These are phyloP conservation scores for Portevinia maculata DNA, from an alignment of 2,888 invertebrate species.

Conservation along the genomic window DNA sequence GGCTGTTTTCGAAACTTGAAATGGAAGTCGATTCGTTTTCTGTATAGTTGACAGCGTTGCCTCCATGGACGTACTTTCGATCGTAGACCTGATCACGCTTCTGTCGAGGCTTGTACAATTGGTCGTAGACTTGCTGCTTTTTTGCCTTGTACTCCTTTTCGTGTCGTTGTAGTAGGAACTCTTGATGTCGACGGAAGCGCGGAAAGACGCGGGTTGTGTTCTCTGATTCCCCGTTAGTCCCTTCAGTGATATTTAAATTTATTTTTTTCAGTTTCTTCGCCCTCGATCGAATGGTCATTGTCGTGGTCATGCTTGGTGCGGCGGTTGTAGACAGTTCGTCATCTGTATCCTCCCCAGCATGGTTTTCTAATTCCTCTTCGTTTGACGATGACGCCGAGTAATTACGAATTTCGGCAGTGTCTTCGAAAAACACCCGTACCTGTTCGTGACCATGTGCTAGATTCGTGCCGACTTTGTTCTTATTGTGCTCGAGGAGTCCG, in stretches of 20 bases:
- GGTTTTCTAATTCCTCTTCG: constrained; percentile 80
- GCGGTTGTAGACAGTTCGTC: constrained; percentile 69
- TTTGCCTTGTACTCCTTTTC: constrained; percentile 46
- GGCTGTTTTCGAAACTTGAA: constrained; percentile 92
- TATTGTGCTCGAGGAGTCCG: constrained; percentile 88
- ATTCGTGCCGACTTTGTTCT: constrained; percentile 86
- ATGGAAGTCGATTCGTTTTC: constrained; percentile 87
- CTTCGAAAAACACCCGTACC: constrained; percentile 85
- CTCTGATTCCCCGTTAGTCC: constrained; percentile 9
- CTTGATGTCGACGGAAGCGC: constrained; percentile 45
- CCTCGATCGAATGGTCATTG: constrained; percentile 74
- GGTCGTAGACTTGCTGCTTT: constrained; percentile 79
- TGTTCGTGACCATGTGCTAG: constrained; percentile 82
- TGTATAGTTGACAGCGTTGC: constrained; percentile 86
- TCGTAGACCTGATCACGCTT: constrained; percentile 85
- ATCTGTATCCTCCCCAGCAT: constrained; percentile 80
- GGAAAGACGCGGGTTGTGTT: neutral
- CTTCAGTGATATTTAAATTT: constrained; percentile 63
- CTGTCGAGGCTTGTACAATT: constrained; percentile 77
- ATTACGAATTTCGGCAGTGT: constrained; percentile 83
- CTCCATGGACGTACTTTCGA: constrained; percentile 90
- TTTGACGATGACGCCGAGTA: constrained; percentile 32
- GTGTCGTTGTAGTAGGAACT: constrained; percentile 32
- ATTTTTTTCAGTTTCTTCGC: constrained; percentile 76
- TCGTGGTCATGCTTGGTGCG: constrained; percentile 14